Conservation (phyloP, 64 coral and sea anemone genomes). For the Porites lutea region DNA sequence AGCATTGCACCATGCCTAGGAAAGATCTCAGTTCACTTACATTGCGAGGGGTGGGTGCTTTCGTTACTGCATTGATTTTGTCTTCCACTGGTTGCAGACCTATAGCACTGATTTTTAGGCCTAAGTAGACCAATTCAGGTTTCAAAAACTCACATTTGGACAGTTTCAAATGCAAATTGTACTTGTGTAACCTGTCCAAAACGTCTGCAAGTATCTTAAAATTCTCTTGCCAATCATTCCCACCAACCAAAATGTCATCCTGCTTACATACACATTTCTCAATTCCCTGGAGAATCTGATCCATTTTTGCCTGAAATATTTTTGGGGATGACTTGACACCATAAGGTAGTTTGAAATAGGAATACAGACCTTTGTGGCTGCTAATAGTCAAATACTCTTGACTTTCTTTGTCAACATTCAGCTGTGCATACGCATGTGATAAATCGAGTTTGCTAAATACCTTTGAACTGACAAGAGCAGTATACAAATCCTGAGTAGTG, state of each 20-base stretch:
- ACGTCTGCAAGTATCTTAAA: neutral
- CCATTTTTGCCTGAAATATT: neutral
- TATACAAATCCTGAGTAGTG: slow-evolving; percentile 52
- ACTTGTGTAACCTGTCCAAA: slow-evolving; percentile 15
- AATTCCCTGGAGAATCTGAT: neutral
- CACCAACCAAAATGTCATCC: neutral
- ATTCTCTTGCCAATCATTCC: neutral
- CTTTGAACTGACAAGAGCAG: slow-evolving; percentile 24
- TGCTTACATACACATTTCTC: neutral
- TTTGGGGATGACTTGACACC: slow-evolving; percentile 31
- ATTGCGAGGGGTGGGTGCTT: slow-evolving; percentile 37
- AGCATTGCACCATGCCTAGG: slow-evolving; percentile 72
- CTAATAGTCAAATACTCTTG: slow-evolving; percentile 44
- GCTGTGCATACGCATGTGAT: neutral
- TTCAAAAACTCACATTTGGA: slow-evolving; percentile 68
- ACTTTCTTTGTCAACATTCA: neutral
- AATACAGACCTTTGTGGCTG: slow-evolving; percentile 60
- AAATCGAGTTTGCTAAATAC: slow-evolving; percentile 69
- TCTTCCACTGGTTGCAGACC: slow-evolving; percentile 49
- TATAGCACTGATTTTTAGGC: slow-evolving; percentile 36
- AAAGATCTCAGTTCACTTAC: slow-evolving; percentile 70
- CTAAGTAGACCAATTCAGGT: slow-evolving; percentile 55
- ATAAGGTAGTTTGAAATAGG: slow-evolving; percentile 50
- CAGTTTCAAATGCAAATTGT: slow-evolving; percentile 56
- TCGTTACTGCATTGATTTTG: slow-evolving; percentile 22